Conservation (phyloP, 2,888 invertebrate species). For the Bursaphelenchus okinawaensis region DNA sequence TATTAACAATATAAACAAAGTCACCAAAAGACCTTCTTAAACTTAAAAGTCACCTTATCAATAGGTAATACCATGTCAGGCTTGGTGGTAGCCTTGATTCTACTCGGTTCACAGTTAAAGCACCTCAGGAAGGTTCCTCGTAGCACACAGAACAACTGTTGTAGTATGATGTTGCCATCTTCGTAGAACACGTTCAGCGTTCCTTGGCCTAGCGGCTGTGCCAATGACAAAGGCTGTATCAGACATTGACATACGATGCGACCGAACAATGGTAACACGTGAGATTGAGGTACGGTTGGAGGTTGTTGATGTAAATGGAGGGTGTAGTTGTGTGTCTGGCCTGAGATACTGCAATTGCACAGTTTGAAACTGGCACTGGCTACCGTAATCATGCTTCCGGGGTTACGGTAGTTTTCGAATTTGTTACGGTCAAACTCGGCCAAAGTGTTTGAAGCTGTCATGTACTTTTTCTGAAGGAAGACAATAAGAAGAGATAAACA, state of each 20-base stretch:
- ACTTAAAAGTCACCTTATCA: slow-evolving; percentile 14
- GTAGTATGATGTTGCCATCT: slow-evolving; percentile 26
- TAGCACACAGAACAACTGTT: slow-evolving; percentile 20
- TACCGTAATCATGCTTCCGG: slow-evolving; percentile 15
- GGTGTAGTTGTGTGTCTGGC: slow-evolving; percentile 12
- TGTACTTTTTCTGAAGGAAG: slow-evolving; percentile 17
- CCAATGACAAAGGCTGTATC: slow-evolving; percentile 22
- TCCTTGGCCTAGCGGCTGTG: slow-evolving; percentile 27
- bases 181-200: slow-evolving; percentile 23
- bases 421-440: slow-evolving; percentile 4
- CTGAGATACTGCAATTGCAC: slow-evolving; percentile 13
- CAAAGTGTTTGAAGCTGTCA: slow-evolving; percentile 13
- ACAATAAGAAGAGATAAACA: not conserved
- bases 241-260: slow-evolving; percentile 11
- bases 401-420: slow-evolving; percentile 21
- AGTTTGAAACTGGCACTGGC: slow-evolving; percentile 8
- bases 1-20: not conserved
- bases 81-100: not conserved
- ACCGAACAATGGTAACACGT: slow-evolving; percentile 26
- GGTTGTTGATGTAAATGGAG: slow-evolving; percentile 13
- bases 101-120: slow-evolving; percentile 17
- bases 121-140: slow-evolving; percentile 29
- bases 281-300: slow-evolving; percentile 8
- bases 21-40: slow-evolving; percentile 1
- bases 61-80: slow-evolving; percentile 20